Evolutionary conservation across 2,113 vertebrate genomes (phyloP), one percentile per base, ranked within the genome.

Genomic region (Manacus vitellinus): DNA sequence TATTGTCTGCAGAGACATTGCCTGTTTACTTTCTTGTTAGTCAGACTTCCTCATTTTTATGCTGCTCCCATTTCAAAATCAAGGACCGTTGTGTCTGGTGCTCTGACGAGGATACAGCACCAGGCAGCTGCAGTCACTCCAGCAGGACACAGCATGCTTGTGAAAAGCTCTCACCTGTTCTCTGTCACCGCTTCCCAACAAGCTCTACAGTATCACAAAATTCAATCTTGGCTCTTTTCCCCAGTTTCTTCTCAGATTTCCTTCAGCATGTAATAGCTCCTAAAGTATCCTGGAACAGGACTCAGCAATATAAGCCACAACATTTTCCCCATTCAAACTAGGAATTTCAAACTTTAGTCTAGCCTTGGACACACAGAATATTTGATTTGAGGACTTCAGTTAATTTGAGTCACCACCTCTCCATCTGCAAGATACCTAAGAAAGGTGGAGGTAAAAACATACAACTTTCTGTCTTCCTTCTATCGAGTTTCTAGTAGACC

Each of bases 41-140:
- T 39, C 27, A 83, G 33, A 21, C 7, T 41, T 63, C 56, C 39
- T 80, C 19, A 30, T 5, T 59, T 75, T 76, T 25, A 31, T 43
- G n/a, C 10, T 63, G 23, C 30, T 91, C 8, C 47, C 5, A 1
- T 46, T 85, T 72, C 2, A 5, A 82, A 86, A 63, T 10, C 15
- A 43, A 63, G 28, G 14, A 51, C 28, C 0, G 0, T 55, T 22
- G 25, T 63, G 20, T 14, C 56, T 72, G 87, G 46, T 68, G 54
- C 30, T 65, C 47, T 71, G 37, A n/a, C 0, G 0, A 82, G 17
- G 47, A 51, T 5, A 17, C 14, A 54, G 39, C 3, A 14, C 37
- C 52, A 52, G 33, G 10, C 4, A 3, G 22, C 6, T 62, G 18
- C 2, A 5, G 35, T 43, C 37, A 9, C 61, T 46, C 24, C n/a